Conservation (phyloP, 2,113 vertebrate genomes). For the Anolis carolinensis region DNA sequence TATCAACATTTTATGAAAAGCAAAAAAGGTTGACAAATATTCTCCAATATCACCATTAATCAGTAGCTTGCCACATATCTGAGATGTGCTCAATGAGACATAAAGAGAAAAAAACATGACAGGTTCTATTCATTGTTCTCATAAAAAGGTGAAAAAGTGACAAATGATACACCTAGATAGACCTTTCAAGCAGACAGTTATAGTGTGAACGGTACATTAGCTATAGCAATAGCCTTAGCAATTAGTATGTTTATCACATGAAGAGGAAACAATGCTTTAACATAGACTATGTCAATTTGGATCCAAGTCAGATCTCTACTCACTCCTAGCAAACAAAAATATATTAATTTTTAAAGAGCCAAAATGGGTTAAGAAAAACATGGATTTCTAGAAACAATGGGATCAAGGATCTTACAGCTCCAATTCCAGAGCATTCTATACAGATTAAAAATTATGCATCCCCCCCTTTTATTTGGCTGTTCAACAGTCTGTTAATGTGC, state of each 20-base stretch:
- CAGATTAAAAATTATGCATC: background rate
- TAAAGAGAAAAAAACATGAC: constrained; percentile 53
- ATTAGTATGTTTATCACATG: constrained; percentile 42
- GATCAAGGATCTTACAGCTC: background rate
- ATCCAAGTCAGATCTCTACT: background rate
- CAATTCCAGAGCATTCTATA: background rate
- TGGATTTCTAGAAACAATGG: background rate
- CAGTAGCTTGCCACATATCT: constrained; percentile 54
- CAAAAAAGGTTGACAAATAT: constrained; percentile 42
- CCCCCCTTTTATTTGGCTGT: no score
- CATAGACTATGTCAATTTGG: background rate
- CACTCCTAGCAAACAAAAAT: background rate
- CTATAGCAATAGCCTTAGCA: constrained; percentile 38
- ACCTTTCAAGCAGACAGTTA: constrained; percentile 37
- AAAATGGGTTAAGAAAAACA: background rate
- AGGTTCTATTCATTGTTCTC: constrained; percentile 54
- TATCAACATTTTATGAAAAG: constrained; percentile 33
- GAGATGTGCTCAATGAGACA: constrained; percentile 47
- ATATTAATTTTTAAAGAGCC: background rate
- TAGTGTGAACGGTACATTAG: constrained; percentile 23
- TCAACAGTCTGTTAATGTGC: background rate
- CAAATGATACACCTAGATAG: constrained; percentile 34
- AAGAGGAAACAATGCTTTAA: constrained; percentile 44
- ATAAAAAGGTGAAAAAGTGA: constrained; percentile 54
- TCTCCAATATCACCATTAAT: constrained; percentile 47